Percentiles rank a stretch among this genome's conserved stretches.
Conservation (phyloP, 2,888 invertebrate genomes). For the Dryococelus australis region DNA sequence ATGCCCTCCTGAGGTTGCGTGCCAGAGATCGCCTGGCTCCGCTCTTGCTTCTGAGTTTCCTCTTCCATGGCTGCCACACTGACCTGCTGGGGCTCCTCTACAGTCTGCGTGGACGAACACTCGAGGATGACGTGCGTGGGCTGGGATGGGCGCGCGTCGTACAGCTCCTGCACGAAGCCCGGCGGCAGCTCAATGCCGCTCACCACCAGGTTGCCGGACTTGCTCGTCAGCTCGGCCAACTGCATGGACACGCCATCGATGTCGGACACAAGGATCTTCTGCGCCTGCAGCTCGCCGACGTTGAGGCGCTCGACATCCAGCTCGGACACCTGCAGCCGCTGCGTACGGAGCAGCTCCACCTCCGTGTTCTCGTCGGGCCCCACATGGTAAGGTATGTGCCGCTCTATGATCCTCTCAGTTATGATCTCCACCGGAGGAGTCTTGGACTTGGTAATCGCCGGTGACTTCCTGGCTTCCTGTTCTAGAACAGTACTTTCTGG, state of each 20-base stretch:
- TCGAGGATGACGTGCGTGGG: conserved; percentile 30
- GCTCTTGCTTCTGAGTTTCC: neutral
- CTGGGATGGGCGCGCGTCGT: conserved; percentile 42
- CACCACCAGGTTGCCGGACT: conserved; percentile 71
- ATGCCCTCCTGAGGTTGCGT: neutral
- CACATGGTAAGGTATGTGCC: conserved; percentile 48
- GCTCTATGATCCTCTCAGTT: conserved; percentile 51
- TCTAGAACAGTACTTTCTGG: neutral
- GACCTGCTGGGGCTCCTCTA: conserved; percentile 50
- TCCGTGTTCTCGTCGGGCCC: conserved; percentile 51
- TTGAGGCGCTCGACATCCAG: conserved; percentile 80
- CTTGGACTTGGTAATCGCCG: neutral
- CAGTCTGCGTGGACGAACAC: conserved; percentile 19
- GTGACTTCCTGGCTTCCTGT: neutral
- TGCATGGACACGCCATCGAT: conserved; percentile 78
- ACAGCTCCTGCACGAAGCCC: conserved; percentile 69
- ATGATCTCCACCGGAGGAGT: conserved; percentile 39
- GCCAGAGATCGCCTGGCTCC: neutral
- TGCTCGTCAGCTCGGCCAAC: conserved; percentile 75
- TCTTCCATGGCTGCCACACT: conserved; percentile 58
- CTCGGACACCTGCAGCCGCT: conserved; percentile 74
- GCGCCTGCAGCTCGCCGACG: conserved; percentile 80
- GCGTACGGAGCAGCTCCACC: conserved; percentile 61
- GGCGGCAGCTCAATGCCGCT: conserved; percentile 74
- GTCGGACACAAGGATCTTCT: conserved; percentile 81